Evolutionary conservation across 2,797 vertebrate genomes (phyloP).

Genomic region (Ptychadena robeensis): DNA sequence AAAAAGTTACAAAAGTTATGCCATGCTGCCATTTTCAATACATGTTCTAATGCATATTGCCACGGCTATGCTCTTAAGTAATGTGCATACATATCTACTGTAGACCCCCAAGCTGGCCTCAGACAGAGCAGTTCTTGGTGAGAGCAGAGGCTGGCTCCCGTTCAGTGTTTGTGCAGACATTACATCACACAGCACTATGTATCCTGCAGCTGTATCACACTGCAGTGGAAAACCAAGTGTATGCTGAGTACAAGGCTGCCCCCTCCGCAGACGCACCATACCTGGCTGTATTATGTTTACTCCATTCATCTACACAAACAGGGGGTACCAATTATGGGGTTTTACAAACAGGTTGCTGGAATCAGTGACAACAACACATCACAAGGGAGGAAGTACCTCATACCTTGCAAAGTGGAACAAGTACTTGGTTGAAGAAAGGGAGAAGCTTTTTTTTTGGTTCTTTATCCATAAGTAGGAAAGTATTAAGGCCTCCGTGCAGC

Average conservation of each 20-base stretch:
- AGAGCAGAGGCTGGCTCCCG: slow-evolving; percentile 51
- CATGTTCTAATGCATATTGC: neutral
- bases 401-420: neutral
- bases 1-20: too few species aligned
- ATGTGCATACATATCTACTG: slow-evolving; percentile 8
- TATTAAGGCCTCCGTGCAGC: too few species aligned
- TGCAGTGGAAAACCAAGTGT: slow-evolving; percentile 28
- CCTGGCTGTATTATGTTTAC: neutral
- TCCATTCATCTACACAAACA: neutral
- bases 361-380: neutral
- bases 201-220: slow-evolving; percentile 49
- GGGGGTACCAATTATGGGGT: neutral
- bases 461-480: too few species aligned
- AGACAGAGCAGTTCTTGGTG: slow-evolving; percentile 54
- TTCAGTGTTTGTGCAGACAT: slow-evolving; percentile 57
- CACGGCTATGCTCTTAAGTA: neutral
- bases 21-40: neutral
- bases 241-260: slow-evolving; percentile 4
- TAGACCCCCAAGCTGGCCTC: slow-evolving; percentile 49
- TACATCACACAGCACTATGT: slow-evolving; percentile 54
- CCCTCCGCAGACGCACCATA: neutral
- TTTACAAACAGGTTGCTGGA: neutral
- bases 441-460: too few species aligned
- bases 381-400: neutral
- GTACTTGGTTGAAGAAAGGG: neutral